These are phyloP conservation scores for Phalacrocorax pelagicus DNA, from an alignment of 2,113 vertebrate species.

Conservation along the genomic window DNA sequence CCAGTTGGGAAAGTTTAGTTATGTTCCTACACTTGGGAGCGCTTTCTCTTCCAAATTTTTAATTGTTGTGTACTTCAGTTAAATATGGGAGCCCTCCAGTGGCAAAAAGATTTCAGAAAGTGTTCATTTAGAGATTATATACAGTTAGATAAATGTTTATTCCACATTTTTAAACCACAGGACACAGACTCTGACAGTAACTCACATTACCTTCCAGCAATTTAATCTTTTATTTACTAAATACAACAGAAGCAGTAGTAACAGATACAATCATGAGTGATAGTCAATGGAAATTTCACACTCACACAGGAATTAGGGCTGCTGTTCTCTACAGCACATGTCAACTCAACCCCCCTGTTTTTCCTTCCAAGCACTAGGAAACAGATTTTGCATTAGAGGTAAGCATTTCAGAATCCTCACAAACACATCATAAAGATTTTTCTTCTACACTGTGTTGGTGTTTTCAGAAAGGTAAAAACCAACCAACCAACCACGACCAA, in stretches of 20 bases:
- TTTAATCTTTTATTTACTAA: background rate
- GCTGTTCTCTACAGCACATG: background rate
- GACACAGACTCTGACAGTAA: background rate
- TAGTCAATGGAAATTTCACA: background rate
- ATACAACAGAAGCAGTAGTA: background rate
- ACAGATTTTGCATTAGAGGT: background rate
- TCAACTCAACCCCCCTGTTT: background rate
- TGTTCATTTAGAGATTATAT: background rate
- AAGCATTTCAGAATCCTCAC: background rate
- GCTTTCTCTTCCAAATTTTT: background rate
- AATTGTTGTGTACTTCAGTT: background rate
- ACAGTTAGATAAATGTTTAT: background rate
- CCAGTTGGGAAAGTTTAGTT: background rate
- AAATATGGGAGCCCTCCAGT: constrained; percentile 21
- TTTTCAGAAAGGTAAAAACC: background rate
- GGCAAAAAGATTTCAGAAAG: background rate
- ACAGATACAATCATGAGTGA: background rate
- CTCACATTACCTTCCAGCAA: background rate
- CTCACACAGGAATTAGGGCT: background rate
- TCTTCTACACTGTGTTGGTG: background rate
- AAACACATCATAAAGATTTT: background rate
- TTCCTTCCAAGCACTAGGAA: background rate
- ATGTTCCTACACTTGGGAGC: background rate
- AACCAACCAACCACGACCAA: no score
- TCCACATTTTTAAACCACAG: background rate